Conservation (phyloP, 2,113 vertebrate species). For the Trichechus manatus region DNA sequence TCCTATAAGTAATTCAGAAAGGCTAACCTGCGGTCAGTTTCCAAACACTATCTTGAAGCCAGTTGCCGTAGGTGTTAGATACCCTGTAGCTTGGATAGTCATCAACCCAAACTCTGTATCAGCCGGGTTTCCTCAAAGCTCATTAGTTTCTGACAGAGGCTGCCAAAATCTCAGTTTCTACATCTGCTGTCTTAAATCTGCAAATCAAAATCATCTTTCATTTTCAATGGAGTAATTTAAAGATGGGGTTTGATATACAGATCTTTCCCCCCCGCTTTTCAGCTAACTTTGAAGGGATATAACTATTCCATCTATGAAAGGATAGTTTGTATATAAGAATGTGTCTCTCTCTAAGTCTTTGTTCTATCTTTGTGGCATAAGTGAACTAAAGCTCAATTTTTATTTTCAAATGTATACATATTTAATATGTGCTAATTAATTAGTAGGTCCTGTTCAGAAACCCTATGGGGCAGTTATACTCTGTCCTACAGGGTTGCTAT, state of each 20-base stretch:
- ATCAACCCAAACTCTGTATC: slow-evolving; percentile 42
- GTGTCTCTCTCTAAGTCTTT: background rate
- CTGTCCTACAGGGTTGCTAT: too few species aligned
- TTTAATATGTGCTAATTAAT: slow-evolving; percentile 72
- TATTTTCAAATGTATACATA: slow-evolving; percentile 54
- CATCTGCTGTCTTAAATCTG: slow-evolving; percentile 68
- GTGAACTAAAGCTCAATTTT: slow-evolving; percentile 45
- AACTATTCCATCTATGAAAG: background rate
- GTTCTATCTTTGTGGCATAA: slow-evolving; percentile 32
- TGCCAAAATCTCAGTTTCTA: slow-evolving; percentile 72
- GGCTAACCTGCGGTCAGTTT: background rate
- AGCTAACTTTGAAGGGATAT: slow-evolving; percentile 39
- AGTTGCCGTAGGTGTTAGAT: background rate
- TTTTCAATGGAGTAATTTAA: slow-evolving; percentile 73
- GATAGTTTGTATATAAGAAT: background rate
- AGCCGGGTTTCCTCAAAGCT: slow-evolving; percentile 70
- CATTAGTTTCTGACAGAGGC: slow-evolving; percentile 62
- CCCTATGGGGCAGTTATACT: too few species aligned
- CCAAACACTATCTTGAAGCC: background rate
- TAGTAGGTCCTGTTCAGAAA: background rate
- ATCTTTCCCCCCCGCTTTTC: background rate
- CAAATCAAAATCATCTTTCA: slow-evolving; percentile 65
- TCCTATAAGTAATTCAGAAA: slow-evolving; percentile 7
- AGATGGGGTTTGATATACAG: background rate
- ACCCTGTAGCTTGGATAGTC: background rate